Percentiles rank a stretch among this genome's conserved stretches.
phyloP scores from a whole-genome alignment of 2,888 invertebrate genomes.

The Embidobia sp. region DNA sequence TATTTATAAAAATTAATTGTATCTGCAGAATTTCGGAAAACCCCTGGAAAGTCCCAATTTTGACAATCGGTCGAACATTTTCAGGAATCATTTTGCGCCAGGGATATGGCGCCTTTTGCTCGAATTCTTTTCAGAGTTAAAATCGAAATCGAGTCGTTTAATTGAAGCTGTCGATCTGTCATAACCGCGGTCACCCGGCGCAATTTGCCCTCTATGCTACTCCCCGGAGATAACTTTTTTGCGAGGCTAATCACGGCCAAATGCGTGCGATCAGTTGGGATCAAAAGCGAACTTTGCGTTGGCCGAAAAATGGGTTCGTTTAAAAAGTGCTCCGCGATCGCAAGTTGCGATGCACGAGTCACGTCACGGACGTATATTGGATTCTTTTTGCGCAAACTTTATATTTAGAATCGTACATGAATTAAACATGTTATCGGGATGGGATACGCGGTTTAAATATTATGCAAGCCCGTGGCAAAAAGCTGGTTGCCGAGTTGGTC shows the following conservation, averaged over 20 bases:
- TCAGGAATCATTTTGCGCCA: too few relatives aligned
- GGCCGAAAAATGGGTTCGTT: conserved; percentile 44
- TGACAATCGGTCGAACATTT: too few relatives aligned
- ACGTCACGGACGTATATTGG: conserved; percentile 23
- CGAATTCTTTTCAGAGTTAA: too few relatives aligned
- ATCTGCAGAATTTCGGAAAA: too few relatives aligned
- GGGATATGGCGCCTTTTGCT: too few relatives aligned
- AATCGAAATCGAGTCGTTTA: too few relatives aligned
- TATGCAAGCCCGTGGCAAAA: conserved; percentile 9
- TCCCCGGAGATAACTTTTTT: conserved; percentile 17
- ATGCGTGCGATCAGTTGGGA: conserved; percentile 42
- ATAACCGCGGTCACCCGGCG: neutral
- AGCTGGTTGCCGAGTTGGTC: too few relatives aligned
- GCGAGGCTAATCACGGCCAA: conserved; percentile 19
- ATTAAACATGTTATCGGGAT: conserved; percentile 26
- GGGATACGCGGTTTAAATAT: conserved; percentile 11
- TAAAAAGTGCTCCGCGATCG: conserved; percentile 47
- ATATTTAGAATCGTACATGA: conserved; percentile 42
- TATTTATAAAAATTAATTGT: too few relatives aligned
- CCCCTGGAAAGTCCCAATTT: too few relatives aligned
- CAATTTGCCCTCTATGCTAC: conserved; percentile 9
- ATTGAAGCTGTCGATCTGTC: too few relatives aligned
- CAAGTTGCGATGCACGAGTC: conserved; percentile 31
- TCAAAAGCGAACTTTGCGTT: conserved; percentile 34
- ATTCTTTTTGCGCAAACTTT: conserved; percentile 38